These are phyloP conservation scores for Temnothorax longispinosus DNA, from an alignment of 1,140 invertebrate genomes.

Conservation along the genomic window DNA sequence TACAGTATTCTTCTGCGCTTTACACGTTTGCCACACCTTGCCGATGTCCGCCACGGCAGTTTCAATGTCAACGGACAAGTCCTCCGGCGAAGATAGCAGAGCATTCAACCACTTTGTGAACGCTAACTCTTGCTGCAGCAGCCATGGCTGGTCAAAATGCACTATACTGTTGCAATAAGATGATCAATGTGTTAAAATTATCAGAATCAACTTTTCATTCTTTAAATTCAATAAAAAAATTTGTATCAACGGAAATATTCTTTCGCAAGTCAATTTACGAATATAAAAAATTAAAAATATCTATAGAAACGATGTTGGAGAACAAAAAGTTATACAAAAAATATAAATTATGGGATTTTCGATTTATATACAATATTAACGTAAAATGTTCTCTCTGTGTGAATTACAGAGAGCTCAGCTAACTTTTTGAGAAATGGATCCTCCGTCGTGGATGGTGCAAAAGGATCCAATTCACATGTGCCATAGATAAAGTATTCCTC, in stretches of 20 bases:
- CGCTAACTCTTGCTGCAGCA: constrained; percentile 92
- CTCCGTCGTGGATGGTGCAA: constrained; percentile 87
- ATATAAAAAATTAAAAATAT: not conserved
- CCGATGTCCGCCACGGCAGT: constrained; percentile 90
- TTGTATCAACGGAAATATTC: not conserved
- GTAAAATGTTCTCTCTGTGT: not conserved
- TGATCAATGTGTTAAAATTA: not conserved
- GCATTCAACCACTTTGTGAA: constrained; percentile 96
- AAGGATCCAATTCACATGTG: constrained; percentile 86
- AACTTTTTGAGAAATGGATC: constrained; percentile 88
- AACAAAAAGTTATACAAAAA: not conserved
- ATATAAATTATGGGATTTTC: not conserved
- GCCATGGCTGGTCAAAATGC: constrained; percentile 93
- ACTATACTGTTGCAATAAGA: constrained; percentile 83
- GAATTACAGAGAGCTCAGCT: not conserved
- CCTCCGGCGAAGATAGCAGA: constrained; percentile 91
- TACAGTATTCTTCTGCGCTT: constrained; percentile 87
- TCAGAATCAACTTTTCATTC: not conserved
- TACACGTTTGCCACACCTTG: constrained; percentile 90
- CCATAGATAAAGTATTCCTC: constrained; percentile 29
- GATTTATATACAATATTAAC: constrained; percentile 8
- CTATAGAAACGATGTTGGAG: not conserved
- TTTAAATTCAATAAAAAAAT: not conserved
- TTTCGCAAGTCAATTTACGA: not conserved
- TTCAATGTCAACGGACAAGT: constrained; percentile 87